These are phyloP conservation scores for Nephrotoma flavescens DNA, from an alignment of 2,888 invertebrate genomes.

Conservation along the genomic window DNA sequence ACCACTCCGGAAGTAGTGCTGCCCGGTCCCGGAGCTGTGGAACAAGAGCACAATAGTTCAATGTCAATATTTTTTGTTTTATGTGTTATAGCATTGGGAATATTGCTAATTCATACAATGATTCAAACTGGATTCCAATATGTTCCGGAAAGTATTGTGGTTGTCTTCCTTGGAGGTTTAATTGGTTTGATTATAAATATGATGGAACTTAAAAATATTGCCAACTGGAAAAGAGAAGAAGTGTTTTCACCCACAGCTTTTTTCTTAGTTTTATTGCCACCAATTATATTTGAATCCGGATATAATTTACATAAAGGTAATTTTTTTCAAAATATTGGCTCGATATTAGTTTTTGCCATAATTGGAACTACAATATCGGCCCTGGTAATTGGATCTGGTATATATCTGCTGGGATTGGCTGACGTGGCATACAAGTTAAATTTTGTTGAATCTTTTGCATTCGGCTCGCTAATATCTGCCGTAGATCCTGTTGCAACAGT, in stretches of 20 bases:
- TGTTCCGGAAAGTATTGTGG: conserved; percentile 93
- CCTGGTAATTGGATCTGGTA: conserved; percentile 88
- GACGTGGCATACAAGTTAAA: conserved; percentile 81
- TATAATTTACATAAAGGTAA: conserved; percentile 97
- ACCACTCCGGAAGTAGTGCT: conserved; percentile 24
- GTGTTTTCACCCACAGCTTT: conserved; percentile 97
- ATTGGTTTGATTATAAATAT: conserved; percentile 85
- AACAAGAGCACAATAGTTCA: conserved; percentile 92
- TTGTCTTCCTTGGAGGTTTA: conserved; percentile 85
- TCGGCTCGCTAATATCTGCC: conserved; percentile 94
- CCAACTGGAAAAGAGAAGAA: conserved; percentile 94
- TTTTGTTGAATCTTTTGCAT: conserved; percentile 96
- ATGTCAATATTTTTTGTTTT: conserved; percentile 97
- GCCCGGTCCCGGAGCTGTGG: conserved; percentile 80
- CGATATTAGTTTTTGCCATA: conserved; percentile 94
- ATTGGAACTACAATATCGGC: conserved; percentile 95
- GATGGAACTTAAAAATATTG: conserved; percentile 66
- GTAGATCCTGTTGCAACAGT: conserved; percentile 99
- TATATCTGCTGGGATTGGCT: conserved; percentile 85
- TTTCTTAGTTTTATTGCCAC: conserved; percentile 89
- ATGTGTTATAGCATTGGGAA: conserved; percentile 86
- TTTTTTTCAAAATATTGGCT: conserved; percentile 96
- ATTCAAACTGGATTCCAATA: conserved; percentile 92
- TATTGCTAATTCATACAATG: conserved; percentile 87
- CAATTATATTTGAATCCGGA: conserved; percentile 98